Percentiles rank a stretch among this genome's conserved stretches.
Evolutionary conservation across 2,888 invertebrate species (phyloP).

Genomic region (Zaprionus obscuricornis): DNA sequence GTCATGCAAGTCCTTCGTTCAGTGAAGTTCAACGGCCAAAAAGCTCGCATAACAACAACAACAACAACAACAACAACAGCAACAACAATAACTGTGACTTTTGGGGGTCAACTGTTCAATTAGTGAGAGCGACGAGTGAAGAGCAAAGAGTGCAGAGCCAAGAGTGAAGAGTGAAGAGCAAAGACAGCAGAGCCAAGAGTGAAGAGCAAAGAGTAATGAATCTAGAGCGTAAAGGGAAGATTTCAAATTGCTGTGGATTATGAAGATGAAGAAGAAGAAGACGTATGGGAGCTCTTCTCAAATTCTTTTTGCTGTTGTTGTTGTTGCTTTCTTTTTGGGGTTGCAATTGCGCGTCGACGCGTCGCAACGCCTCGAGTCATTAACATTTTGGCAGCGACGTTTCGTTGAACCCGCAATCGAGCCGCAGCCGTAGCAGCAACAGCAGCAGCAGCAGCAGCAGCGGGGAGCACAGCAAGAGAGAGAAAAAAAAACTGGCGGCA

Average conservation of each 20-base stretch:
- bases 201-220: neutral
- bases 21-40: conserved; percentile 50
- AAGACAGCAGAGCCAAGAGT: too few species aligned
- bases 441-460: conserved; percentile 8
- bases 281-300: too few species aligned
- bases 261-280: too few species aligned
- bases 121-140: neutral
- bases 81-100: conserved; percentile 16
- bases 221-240: neutral
- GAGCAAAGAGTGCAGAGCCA: too few species aligned
- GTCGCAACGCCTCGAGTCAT: conserved; percentile 39
- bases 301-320: too few species aligned
- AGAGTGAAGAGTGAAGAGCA: neutral
- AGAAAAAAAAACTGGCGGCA: conserved; percentile 38
- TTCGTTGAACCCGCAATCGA: conserved; percentile 52
- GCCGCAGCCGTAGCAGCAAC: conserved; percentile 33
- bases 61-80: conserved; percentile 22
- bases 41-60: conserved; percentile 32
- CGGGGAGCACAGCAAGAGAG: too few species aligned
- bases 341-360: conserved; percentile 41
- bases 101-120: conserved; percentile 46
- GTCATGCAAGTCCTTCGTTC: conserved; percentile 36
- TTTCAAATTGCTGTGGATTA: too few species aligned
- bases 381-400: conserved; percentile 54
- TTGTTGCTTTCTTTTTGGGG: conserved; percentile 34